These are phyloP conservation scores for Anneissia japonica DNA, from an alignment of 35 echinoderm and acorn worm genomes.

Conservation along the genomic window DNA sequence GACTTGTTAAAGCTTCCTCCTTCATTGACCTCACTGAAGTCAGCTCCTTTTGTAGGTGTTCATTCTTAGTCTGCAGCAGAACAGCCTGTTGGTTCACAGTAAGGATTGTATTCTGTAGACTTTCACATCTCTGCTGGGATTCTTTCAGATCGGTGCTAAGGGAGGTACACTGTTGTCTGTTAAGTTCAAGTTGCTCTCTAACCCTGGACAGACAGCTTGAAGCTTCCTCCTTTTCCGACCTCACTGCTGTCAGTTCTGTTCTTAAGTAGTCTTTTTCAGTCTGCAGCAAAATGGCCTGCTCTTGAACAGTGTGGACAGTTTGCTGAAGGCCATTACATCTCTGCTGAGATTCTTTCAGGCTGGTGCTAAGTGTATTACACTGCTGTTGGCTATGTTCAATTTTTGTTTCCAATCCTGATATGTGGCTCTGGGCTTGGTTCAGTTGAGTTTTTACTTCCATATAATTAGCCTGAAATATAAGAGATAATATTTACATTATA, in stretches of 20 bases:
- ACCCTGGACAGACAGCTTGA: not conserved
- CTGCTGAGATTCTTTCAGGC: not conserved
- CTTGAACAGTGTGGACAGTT: not conserved
- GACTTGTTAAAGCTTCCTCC: not conserved
- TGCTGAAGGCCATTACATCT: not conserved
- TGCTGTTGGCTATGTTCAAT: not conserved
- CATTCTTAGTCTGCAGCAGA: not conserved
- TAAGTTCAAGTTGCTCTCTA: not conserved
- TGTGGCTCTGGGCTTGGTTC: not conserved
- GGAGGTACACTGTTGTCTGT: not conserved
- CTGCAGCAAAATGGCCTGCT: not conserved
- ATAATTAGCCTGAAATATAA: not conserved
- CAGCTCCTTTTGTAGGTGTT: not conserved
- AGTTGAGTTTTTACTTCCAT: not conserved
- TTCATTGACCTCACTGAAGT: not conserved
- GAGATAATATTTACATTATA: not conserved
- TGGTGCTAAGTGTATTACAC: not conserved
- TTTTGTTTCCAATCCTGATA: not conserved
- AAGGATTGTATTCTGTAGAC: not conserved
- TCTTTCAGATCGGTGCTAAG: not conserved
- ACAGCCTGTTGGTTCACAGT: not conserved
- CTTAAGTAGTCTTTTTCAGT: not conserved
- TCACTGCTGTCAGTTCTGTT: not conserved
- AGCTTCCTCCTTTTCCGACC: not conserved
- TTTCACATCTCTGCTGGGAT: not conserved